Conservation (phyloP, 2,797 vertebrate genomes). For the Scyliorhinus canicula region DNA sequence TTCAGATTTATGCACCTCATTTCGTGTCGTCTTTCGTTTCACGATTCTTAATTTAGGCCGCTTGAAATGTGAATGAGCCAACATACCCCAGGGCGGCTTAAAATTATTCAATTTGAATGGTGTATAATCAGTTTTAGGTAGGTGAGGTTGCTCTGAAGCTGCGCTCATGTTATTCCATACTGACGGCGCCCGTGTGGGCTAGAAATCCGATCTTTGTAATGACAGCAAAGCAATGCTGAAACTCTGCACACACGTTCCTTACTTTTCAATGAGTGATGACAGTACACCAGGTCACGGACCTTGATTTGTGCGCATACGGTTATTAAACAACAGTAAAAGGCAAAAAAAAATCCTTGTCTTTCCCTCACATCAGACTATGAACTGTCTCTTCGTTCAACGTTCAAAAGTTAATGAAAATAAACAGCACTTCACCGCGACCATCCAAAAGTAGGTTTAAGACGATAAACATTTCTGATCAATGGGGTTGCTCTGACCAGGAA, state of each 20-base stretch:
- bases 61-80: neutral
- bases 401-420: neutral
- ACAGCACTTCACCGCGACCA: neutral
- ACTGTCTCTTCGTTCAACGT: neutral
- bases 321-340: neutral
- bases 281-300: neutral
- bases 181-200: neutral
- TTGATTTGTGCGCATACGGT: neutral
- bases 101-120: neutral
- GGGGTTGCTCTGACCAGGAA: neutral
- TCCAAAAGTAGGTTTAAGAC: neutral
- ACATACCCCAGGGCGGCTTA: neutral
- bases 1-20: neutral
- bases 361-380: neutral
- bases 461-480: neutral
- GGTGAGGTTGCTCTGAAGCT: neutral
- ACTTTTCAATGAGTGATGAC: neutral
- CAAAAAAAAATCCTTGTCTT: neutral
- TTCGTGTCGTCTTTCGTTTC: neutral
- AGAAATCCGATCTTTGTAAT: neutral
- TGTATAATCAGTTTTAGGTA: slow-evolving; percentile 13
- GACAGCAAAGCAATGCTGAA: neutral
- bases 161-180: neutral
- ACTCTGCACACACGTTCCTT: neutral
- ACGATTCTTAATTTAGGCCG: neutral